phyloP scores from a whole-genome alignment of 2,113 vertebrate genomes.

The Triplophysa rosa region DNA sequence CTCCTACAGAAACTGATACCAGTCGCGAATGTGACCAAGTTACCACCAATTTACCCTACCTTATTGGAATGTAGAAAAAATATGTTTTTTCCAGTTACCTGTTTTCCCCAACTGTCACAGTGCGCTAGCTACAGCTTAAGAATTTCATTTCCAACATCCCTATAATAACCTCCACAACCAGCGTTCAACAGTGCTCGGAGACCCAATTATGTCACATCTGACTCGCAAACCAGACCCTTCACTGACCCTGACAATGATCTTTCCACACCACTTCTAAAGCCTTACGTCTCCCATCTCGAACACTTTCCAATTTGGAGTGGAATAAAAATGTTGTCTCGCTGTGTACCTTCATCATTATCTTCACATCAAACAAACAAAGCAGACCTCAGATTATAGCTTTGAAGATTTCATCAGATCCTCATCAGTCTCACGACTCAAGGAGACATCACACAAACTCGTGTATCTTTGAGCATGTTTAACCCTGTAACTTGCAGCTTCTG shows the following conservation, averaged over 20 bases:
- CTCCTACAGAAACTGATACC: constrained; percentile 34
- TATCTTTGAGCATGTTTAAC: constrained; percentile 60
- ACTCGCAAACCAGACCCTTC: constrained; percentile 3
- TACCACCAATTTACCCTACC: constrained; percentile 16
- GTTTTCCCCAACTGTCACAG: neutral
- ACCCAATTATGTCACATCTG: constrained; percentile 25
- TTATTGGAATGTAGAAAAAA: constrained; percentile 26
- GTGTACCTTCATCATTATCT: constrained; percentile 71
- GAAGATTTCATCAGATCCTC: constrained; percentile 65
- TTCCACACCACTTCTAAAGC: constrained; percentile 12
- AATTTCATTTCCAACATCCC: neutral
- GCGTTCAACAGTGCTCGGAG: neutral
- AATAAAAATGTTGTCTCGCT: constrained; percentile 55
- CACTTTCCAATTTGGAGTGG: constrained; percentile 52
- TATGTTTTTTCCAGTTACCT: neutral
- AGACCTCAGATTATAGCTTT: constrained; percentile 65
- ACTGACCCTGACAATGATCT: constrained; percentile 29
- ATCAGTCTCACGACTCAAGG: constrained; percentile 63
- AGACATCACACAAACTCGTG: constrained; percentile 51
- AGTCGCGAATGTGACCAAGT: constrained; percentile 11
- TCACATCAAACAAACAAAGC: constrained; percentile 69
- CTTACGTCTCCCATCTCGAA: constrained; percentile 24
- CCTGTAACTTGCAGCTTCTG: constrained; percentile 13
- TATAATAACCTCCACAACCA: constrained; percentile 11
- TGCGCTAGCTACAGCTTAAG: neutral